phyloP scores from a whole-genome alignment of 2,113 vertebrate genomes.

The Trichomycterus rosablanca region DNA sequence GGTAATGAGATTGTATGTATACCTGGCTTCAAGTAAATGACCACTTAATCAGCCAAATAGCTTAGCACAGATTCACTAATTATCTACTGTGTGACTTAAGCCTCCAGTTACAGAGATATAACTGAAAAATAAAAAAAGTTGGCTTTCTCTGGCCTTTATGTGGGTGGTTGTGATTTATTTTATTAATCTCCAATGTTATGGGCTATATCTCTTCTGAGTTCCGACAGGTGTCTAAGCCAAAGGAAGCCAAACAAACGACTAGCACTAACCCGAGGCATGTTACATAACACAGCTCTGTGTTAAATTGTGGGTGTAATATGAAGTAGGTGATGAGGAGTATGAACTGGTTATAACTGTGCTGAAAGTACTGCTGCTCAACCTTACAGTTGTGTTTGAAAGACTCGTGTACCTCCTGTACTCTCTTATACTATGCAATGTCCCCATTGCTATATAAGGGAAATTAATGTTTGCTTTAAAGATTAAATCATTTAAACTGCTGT shows the following conservation, averaged over 20 bases:
- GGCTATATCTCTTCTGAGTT: slow-evolving; percentile 31
- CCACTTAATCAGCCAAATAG: slow-evolving; percentile 9
- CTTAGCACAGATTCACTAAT: neutral
- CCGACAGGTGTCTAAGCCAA: slow-evolving; percentile 44
- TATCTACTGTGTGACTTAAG: neutral
- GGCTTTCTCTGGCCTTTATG: slow-evolving; percentile 9
- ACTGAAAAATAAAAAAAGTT: neutral
- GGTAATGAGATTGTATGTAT: no score
- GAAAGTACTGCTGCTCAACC: no score
- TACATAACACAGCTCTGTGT: slow-evolving; percentile 23
- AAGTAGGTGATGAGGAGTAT: no score
- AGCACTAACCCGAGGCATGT: slow-evolving; percentile 46
- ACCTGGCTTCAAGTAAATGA: no score
- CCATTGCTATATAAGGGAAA: no score
- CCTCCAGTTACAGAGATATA: slow-evolving; percentile 11
- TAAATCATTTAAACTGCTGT: no score
- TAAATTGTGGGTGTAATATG: no score
- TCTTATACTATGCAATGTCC: no score
- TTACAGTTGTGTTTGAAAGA: no score
- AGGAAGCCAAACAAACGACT: slow-evolving; percentile 49
- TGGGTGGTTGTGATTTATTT: neutral
- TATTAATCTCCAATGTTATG: slow-evolving; percentile 18
- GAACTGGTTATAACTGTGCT: no score
- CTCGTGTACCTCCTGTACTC: no score
- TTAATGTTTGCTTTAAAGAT: no score